A percentile compares a stretch with the other conserved stretches of the same genome.
These are phyloP conservation scores for Poecilia velifera DNA, from an alignment of 2,797 vertebrate species.

Conservation along the genomic window DNA sequence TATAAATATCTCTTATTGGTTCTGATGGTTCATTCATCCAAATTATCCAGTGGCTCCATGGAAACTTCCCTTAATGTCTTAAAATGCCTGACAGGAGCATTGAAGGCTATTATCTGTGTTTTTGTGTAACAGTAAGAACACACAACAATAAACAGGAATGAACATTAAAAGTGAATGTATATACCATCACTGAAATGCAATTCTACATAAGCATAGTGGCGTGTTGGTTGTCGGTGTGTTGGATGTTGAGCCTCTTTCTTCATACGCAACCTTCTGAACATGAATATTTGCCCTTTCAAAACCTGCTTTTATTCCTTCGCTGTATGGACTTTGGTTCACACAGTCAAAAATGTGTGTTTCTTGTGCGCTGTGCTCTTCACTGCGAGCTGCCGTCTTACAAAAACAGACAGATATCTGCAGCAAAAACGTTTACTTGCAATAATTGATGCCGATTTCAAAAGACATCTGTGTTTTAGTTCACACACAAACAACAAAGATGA, in stretches of 20 bases:
- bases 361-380: background rate
- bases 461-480: background rate
- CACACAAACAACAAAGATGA: background rate
- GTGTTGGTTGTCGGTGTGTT: background rate
- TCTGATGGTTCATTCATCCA: background rate
- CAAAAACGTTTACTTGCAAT: background rate
- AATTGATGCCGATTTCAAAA: background rate
- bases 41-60: background rate
- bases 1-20: background rate
- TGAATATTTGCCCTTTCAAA: background rate
- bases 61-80: background rate
- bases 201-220: background rate
- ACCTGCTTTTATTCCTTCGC: background rate
- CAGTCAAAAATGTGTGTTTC: background rate
- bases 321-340: background rate
- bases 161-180: background rate
- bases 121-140: background rate
- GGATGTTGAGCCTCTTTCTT: background rate
- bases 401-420: background rate
- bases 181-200: background rate
- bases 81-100: background rate
- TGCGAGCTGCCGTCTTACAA: background rate
- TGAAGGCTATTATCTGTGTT: background rate
- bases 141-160: too few relatives aligned
- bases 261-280: background rate